phyloP scores from a whole-genome alignment of 1,140 invertebrate genomes.

The Nomia melanderi region DNA sequence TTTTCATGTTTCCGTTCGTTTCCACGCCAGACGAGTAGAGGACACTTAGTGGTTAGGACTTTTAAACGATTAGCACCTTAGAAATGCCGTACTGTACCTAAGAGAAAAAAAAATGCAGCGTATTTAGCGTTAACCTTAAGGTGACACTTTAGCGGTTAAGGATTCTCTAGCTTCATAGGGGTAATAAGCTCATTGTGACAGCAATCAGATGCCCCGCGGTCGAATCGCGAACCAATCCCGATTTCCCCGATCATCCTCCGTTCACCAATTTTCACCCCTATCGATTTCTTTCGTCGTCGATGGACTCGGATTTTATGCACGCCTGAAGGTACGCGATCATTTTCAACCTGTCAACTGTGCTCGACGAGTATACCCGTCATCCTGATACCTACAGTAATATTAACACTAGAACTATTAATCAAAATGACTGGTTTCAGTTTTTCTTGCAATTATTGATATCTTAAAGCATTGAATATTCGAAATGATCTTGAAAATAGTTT shows the following conservation, averaged over 20 bases:
- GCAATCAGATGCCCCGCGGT: slow-evolving; percentile 75
- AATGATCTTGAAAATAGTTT: no score
- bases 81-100: slow-evolving; percentile 62
- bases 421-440: no score
- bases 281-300: no score
- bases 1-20: slow-evolving; percentile 21
- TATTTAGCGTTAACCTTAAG: slow-evolving; percentile 67
- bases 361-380: no score
- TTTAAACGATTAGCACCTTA: slow-evolving; percentile 65
- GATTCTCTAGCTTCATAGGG: slow-evolving; percentile 59
- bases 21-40: slow-evolving; percentile 24
- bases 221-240: slow-evolving; percentile 41
- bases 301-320: no score
- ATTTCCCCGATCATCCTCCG: neutral
- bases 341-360: no score
- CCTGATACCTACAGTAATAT: no score
- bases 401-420: no score
- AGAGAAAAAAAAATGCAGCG: slow-evolving; percentile 39
- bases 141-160: slow-evolving; percentile 62
- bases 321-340: no score
- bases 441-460: no score
- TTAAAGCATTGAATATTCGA: no score
- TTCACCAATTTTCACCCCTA: neutral
- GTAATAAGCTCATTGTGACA: slow-evolving; percentile 79
- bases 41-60: slow-evolving; percentile 45